Base-by-base conservation (phyloP, 64 coral and sea anemone genomes). In the Trachythela sp. region DNA sequence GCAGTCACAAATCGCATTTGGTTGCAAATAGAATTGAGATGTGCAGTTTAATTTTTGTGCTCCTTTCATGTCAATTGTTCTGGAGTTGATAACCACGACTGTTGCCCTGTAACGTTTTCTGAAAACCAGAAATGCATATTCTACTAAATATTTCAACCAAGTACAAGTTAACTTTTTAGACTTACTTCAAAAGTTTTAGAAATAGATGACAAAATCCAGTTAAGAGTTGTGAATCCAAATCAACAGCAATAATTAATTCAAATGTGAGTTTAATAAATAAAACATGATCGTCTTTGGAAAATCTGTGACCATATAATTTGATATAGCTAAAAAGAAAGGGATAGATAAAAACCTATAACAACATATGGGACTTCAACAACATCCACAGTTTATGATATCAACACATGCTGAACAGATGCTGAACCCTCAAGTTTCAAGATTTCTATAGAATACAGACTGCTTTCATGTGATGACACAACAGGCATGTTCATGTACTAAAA, bases 221-320 rank as follows among this genome's bases (percentile, higher is more conserved):
- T 35, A 99, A 88, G 71, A 92, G 94, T 36, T 94, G 89, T 24
- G 96, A 87, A 90, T 99, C 96, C 68, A 94, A 84, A 10, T 99
- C 92, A 32, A 93, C 93, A 59, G 89, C 90, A 51, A 91, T 91
- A 70, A 91, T 89, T 52, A 94, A 48, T 27, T 93, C 91, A 93
- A 92, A 99, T 50, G 94, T 92, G 39, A 95, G 90, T 83, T 99
- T 84, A n/a, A 99, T 85, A 86, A 99, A 99, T 34, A 91, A 84
- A 70, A 99, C 52, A 51, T 99, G 96, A 87, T 99, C 96, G 40
- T 93, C 91, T 85, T 99, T 99, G 34, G 96, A 94, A 86, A 99
- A 99, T 87, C 92, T 90, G 51, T 91, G 85, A 14, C 96, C 96
- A 99, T 99, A 94, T 5, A 95, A 72, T 86, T 93, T 94, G 45